Conservation (phyloP, 2,888 invertebrate species). For the Halictus ligatus region DNA sequence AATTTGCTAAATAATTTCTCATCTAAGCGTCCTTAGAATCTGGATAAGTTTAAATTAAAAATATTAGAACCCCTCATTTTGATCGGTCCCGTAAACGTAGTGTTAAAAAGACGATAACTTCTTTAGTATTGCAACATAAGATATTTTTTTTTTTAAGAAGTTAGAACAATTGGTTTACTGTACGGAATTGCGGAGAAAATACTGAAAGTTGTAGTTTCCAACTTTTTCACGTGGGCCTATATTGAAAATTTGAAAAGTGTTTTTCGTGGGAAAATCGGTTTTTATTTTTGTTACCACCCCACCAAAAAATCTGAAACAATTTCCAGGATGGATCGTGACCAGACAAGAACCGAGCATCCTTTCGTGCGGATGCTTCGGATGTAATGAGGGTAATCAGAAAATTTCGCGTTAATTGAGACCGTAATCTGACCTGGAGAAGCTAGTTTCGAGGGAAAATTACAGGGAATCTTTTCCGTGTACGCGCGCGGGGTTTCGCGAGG, state of each 20-base stretch:
- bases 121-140: too few species aligned
- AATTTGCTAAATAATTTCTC: too few species aligned
- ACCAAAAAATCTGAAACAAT: too few species aligned
- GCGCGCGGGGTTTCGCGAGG: not conserved
- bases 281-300: too few species aligned
- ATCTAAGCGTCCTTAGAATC: too few species aligned
- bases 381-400: slow-evolving; percentile 37
- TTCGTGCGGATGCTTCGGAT: slow-evolving; percentile 14
- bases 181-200: too few species aligned
- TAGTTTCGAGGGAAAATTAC: slow-evolving; percentile 20
- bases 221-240: too few species aligned
- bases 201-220: too few species aligned
- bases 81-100: too few species aligned
- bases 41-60: too few species aligned
- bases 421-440: slow-evolving; percentile 15
- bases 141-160: not conserved
- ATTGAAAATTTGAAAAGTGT: not conserved
- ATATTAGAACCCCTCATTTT: too few species aligned
- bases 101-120: too few species aligned
- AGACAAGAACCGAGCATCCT: slow-evolving; percentile 13
- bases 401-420: slow-evolving; percentile 40
- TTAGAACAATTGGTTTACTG: not conserved
- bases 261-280: not conserved
- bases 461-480: not conserved
- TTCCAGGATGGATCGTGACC: slow-evolving; percentile 28